These are phyloP conservation scores for Tragelaphus oryx DNA, from an alignment of 2,797 vertebrate species.

Conservation along the genomic window DNA sequence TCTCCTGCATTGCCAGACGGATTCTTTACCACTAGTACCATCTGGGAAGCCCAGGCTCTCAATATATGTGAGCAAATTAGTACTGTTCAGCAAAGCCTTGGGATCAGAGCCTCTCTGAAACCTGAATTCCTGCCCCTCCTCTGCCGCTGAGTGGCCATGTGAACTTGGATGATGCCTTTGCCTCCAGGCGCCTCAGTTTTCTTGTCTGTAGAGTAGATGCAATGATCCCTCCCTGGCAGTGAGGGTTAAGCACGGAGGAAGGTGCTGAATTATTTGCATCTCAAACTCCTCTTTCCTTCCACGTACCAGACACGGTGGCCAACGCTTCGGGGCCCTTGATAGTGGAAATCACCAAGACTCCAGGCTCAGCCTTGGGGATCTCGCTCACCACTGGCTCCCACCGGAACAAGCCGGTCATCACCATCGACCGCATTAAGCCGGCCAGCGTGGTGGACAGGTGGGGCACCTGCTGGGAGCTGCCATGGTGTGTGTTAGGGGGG, in stretches of 20 bases:
- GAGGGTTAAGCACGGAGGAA: background rate
- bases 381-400: constrained; percentile 87
- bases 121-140: background rate
- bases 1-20: background rate
- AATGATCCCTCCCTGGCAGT: background rate
- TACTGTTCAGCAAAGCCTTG: background rate
- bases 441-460: constrained; percentile 98
- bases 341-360: constrained; percentile 94
- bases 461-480: background rate
- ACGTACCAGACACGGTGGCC: constrained; percentile 86
- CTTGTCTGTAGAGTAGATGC: background rate
- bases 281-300: background rate
- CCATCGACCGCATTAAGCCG: constrained; percentile 94
- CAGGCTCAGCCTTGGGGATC: constrained; percentile 91
- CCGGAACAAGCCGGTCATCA: constrained; percentile 92
- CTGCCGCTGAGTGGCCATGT: background rate
- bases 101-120: background rate
- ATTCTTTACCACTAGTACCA: background rate
- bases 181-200: background rate
- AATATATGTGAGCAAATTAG: background rate
- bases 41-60: background rate
- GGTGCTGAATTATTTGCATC: background rate
- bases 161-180: background rate
- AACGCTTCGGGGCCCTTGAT: constrained; percentile 93
- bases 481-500: fast-evolving